These are phyloP conservation scores for Thereuonema tuberculata DNA, from an alignment of 1,140 invertebrate species.

Conservation along the genomic window DNA sequence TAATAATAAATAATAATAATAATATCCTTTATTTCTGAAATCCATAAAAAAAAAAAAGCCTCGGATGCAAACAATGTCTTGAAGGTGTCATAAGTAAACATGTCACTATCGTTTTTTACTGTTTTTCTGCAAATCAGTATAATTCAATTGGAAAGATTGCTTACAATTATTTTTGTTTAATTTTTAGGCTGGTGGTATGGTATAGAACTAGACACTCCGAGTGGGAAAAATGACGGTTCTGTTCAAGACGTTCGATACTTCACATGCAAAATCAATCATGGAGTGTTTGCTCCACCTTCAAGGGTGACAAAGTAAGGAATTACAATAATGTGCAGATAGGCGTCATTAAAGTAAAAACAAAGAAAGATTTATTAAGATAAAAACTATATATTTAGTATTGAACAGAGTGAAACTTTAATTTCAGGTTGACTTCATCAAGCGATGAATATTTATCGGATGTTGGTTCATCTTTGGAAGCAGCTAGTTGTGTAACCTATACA, in stretches of 20 bases:
- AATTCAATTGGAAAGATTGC: conserved; percentile 1
- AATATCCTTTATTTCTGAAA: no score
- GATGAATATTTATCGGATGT: conserved; percentile 19
- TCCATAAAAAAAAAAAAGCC: no score
- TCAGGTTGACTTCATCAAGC: neutral
- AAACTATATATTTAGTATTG: no score
- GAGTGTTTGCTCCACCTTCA: conserved; percentile 34
- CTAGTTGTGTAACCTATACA: conserved; percentile 8
- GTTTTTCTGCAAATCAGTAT: no score
- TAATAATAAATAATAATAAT: no score
- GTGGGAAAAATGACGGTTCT: conserved; percentile 36
- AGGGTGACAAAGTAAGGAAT: conserved; percentile 35
- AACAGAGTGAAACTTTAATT: no score
- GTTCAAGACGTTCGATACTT: conserved; percentile 36
- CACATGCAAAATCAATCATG: conserved; percentile 32
- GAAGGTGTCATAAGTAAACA: no score
- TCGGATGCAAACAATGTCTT: no score
- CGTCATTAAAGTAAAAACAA: no score
- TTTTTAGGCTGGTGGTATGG: conserved; percentile 33
- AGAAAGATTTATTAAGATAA: no score
- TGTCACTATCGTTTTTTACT: no score
- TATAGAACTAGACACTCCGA: conserved; percentile 35
- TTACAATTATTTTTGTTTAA: neutral
- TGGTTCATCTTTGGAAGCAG: conserved; percentile 15
- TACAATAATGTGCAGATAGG: no score